These are phyloP conservation scores for Aphelocoma coerulescens DNA, from an alignment of 2,113 vertebrate genomes.

Conservation along the genomic window DNA sequence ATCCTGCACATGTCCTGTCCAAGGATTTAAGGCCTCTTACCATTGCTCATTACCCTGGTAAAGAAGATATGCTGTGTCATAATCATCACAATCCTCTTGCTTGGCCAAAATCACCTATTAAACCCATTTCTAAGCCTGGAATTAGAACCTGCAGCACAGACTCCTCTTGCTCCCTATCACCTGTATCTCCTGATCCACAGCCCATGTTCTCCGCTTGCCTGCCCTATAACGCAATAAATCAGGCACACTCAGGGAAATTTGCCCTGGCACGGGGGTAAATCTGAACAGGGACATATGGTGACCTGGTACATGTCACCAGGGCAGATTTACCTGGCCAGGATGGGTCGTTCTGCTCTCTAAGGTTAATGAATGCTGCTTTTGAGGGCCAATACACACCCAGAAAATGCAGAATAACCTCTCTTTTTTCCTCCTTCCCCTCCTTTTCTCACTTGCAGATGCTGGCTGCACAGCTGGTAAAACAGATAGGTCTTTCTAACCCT, in stretches of 20 bases:
- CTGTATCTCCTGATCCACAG: background rate
- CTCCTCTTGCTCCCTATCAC: background rate
- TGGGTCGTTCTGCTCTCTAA: background rate
- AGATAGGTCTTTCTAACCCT: constrained; percentile 74
- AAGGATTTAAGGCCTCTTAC: background rate
- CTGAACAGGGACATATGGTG: background rate
- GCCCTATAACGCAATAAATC: background rate
- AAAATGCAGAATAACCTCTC: background rate
- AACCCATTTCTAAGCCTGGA: background rate
- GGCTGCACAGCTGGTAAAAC: constrained; percentile 67
- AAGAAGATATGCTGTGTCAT: background rate
- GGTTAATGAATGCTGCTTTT: background rate
- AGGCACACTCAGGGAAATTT: background rate
- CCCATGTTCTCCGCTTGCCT: background rate
- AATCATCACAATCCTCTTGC: background rate
- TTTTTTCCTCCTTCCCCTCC: background rate
- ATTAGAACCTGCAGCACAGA: background rate
- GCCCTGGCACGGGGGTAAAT: background rate
- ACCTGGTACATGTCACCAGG: background rate
- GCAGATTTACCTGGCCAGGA: background rate
- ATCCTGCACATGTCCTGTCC: background rate
- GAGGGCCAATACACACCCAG: background rate
- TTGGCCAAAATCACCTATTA: background rate
- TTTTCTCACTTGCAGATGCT: constrained; percentile 14
- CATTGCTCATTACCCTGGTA: background rate